Conservation (phyloP, 2,113 vertebrate species). For the Zootoca vivipara region DNA sequence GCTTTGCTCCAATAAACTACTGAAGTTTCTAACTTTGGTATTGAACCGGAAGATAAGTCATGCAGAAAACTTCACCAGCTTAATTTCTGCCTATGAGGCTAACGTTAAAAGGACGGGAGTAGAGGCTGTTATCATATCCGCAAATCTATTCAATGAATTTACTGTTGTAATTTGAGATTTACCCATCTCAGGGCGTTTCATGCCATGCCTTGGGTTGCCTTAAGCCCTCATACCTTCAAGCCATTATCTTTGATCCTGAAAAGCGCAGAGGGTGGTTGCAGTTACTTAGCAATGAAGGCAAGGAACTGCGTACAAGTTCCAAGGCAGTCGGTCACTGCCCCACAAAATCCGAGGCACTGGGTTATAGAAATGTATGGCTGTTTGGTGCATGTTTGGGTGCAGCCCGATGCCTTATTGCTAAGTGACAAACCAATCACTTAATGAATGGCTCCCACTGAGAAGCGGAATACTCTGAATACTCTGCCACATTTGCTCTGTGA, state of each 20-base stretch:
- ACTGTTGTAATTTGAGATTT: not conserved
- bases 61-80: not conserved
- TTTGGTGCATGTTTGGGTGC: too few relatives aligned
- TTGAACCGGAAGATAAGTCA: not conserved
- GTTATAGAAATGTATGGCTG: not conserved
- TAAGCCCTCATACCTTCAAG: not conserved
- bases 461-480: too few relatives aligned
- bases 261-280: not conserved
- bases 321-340: not conserved
- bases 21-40: not conserved
- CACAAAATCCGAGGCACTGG: not conserved
- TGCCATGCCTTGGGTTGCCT: not conserved
- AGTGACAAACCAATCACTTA: not conserved
- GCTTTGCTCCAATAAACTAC: not conserved
- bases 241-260: not conserved
- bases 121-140: not conserved
- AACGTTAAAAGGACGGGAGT: not conserved
- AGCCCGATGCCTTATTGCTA: not conserved
- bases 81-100: not conserved
- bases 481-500: not conserved
- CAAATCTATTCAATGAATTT: not conserved
- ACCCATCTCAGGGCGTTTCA: not conserved
- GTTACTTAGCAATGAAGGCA: not conserved
- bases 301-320: too few relatives aligned
- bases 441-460: not conserved